Base-by-base conservation (phyloP, 64 coral and sea anemone genomes). In the Exaiptasia diaphana region DNA sequence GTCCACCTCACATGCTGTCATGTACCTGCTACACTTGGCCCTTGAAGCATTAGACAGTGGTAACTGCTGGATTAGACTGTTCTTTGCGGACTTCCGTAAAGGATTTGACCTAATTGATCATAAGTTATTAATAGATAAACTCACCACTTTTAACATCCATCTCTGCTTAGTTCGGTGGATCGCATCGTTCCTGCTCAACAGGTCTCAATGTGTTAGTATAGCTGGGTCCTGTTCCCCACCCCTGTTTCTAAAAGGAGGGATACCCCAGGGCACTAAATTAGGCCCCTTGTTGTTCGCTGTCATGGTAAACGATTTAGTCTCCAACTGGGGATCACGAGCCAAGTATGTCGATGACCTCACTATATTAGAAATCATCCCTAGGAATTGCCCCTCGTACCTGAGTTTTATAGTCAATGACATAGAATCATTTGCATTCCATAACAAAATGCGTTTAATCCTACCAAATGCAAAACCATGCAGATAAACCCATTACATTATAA, bases 61-160 rank as follows among this genome's bases (percentile, higher is more conserved):
- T 37, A 38, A 77, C 46, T 35, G 28, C 15, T 77, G 56, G 56
- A 21, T 55, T 38, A 60, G 75, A 55, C 56, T 78, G 29, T 78
- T 78, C 40, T 78, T 78, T 61, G 56, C 53, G 56, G 52, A 78
- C 53, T 77, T 77, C n/a, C 55, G 45, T 53, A 77, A 77, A 56
- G 74, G 74, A 34, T 77, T 77, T 53, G 75, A 78, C 57, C 76
- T 79, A 9, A 55, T 79, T 79, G 76, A 79, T 38, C 76, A 79
- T 61, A 63, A 79, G 58, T 50, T 79, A 35, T 58, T 79, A 40
- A 15, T 79, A 58, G 14, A 12, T 79, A 55, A 63, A 57, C 37
- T 79, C 39, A 25, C 58, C 43, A 79, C 58, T 34, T 20, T 78
- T 49, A 53, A 59, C 25, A 55, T 56, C 50, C 28, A 79, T 58